Percentiles rank a stretch among this genome's conserved stretches.
phyloP scores from a whole-genome alignment of 2,797 vertebrate genomes.

The Xiphorhynchus erythropygius region DNA sequence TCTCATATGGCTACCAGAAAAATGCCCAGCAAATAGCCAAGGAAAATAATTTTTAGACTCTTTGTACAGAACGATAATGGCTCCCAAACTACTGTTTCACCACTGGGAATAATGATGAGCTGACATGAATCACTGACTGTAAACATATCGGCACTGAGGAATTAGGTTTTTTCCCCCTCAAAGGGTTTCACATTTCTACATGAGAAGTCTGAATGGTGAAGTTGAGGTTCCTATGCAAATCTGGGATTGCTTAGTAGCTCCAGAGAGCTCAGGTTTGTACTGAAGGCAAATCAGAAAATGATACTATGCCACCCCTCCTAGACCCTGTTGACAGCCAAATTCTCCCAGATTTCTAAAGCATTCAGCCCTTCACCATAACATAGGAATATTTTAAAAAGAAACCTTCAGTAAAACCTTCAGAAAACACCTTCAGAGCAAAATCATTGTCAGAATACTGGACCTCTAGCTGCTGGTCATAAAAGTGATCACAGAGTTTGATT shows the following conservation, averaged over 20 bases:
- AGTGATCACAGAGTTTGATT: not conserved
- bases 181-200: not conserved
- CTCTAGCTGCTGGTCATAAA: not conserved
- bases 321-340: not conserved
- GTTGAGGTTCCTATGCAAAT: not conserved
- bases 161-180: not conserved
- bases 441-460: not conserved
- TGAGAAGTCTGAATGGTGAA: not conserved
- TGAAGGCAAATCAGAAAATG: not conserved
- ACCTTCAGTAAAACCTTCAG: not conserved
- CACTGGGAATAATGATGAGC: not conserved
- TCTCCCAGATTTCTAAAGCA: not conserved
- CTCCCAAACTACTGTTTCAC: not conserved
- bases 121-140: not conserved
- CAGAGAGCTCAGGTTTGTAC: not conserved
- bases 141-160: not conserved
- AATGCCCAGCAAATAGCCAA: not conserved
- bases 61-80: not conserved
- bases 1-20: not conserved
- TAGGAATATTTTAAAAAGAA: not conserved
- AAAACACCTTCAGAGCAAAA: too few relatives aligned
- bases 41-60: not conserved
- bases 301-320: not conserved
- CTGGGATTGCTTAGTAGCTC: not conserved
- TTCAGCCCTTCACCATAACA: not conserved